Percentiles rank a stretch among this genome's conserved stretches.
These are phyloP conservation scores for Mycogona germanica DNA, from an alignment of 2,888 invertebrate species.

Conservation along the genomic window DNA sequence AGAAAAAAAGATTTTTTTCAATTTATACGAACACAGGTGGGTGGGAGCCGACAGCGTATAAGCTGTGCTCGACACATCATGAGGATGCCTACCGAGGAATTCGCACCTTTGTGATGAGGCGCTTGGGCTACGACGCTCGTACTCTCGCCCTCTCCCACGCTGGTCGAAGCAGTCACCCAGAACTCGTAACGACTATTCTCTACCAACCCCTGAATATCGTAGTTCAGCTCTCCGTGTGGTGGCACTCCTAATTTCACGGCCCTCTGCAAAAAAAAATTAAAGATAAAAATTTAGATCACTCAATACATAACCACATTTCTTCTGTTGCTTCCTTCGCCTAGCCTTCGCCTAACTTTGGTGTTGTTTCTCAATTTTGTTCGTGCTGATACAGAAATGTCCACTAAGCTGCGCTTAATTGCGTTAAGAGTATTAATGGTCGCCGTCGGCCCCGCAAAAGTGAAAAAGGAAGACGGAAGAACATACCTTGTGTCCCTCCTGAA, in stretches of 20 bases:
- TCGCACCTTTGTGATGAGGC: conserved; percentile 28
- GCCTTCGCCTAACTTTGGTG: too few species aligned
- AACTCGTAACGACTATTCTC: conserved; percentile 28
- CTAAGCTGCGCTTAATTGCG: too few species aligned
- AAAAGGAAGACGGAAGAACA: neutral
- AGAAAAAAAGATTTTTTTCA: conserved; percentile 1
- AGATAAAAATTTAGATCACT: too few species aligned
- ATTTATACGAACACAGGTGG: too few species aligned
- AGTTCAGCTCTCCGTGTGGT: conserved; percentile 21
- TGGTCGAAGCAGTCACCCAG: conserved; percentile 30
- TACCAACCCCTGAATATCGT: conserved; percentile 26
- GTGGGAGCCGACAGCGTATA: too few species aligned
- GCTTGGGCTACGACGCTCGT: conserved; percentile 27
- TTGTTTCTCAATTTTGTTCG: too few species aligned
- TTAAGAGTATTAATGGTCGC: too few species aligned
- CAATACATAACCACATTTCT: too few species aligned
- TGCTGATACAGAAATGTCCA: too few species aligned
- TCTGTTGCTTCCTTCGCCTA: too few species aligned
- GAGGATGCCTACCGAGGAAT: conserved; percentile 12
- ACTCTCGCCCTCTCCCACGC: conserved; percentile 30
- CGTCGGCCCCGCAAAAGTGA: neutral
- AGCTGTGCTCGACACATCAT: neutral
- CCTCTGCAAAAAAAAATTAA: conserved; percentile 4
- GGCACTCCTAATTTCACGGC: conserved; percentile 21
- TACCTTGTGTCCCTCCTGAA: conserved; percentile 15